Percentiles rank a stretch among this genome's conserved stretches.
phyloP scores from a whole-genome alignment of 1,140 invertebrate species.

The Drosophila tsacasi region DNA sequence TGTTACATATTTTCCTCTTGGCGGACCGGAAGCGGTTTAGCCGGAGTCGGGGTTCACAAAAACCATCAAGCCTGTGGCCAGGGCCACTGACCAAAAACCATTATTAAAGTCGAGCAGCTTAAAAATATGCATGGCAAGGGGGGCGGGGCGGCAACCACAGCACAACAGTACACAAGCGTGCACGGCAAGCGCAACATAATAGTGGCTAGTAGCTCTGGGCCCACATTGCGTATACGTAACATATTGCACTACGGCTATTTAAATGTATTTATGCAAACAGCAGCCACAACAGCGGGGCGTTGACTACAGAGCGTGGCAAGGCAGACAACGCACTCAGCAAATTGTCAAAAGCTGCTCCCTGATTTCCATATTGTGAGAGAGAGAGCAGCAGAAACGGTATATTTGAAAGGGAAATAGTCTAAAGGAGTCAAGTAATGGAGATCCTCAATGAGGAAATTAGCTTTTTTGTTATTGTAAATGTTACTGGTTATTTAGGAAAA shows the following conservation, averaged over 20 bases:
- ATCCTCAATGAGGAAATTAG: neutral
- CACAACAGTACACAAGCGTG: constrained; percentile 11
- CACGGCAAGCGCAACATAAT: constrained; percentile 6
- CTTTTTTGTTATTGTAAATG: neutral
- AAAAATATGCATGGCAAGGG: constrained; percentile 68
- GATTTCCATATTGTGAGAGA: constrained; percentile 22
- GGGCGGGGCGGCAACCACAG: constrained; percentile 58
- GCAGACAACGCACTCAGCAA: constrained; percentile 63
- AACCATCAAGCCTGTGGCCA: constrained; percentile 60
- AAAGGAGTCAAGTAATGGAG: neutral
- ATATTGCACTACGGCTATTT: constrained; percentile 75
- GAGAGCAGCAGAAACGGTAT: neutral
- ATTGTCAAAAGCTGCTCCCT: constrained; percentile 79
- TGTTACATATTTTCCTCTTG: constrained; percentile 4
- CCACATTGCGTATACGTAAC: constrained; percentile 75
- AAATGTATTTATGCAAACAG: constrained; percentile 80
- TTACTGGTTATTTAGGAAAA: neutral
- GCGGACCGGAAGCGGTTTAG: constrained; percentile 23
- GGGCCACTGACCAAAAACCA: constrained; percentile 73
- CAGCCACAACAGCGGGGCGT: constrained; percentile 41
- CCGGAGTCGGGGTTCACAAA: constrained; percentile 20
- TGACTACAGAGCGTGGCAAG: constrained; percentile 27
- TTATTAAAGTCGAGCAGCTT: constrained; percentile 78
- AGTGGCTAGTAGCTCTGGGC: constrained; percentile 35
- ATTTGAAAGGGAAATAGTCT: too few species aligned